Percentiles rank a stretch among this genome's conserved stretches.
Conservation (phyloP, 2,797 vertebrate genomes). For the Coracias cyanogaster region DNA sequence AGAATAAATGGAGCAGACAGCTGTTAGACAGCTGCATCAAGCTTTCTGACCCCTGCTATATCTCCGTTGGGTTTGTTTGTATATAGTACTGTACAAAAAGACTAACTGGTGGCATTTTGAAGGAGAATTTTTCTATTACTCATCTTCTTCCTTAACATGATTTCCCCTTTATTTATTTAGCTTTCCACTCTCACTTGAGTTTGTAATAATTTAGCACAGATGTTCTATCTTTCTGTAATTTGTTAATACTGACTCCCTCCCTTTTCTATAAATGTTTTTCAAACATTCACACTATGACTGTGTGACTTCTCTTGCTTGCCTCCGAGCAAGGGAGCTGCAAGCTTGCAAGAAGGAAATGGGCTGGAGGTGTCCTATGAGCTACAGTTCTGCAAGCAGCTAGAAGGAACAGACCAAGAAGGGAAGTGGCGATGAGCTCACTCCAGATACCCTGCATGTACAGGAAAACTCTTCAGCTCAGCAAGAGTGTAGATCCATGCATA, state of each 20-base stretch:
- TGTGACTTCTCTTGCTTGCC: conserved; percentile 7
- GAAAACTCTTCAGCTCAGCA: neutral
- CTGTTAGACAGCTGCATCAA: conserved; percentile 58
- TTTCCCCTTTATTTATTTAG: conserved; percentile 63
- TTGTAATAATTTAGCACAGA: conserved; percentile 54
- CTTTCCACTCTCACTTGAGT: conserved; percentile 65
- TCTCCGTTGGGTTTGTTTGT: conserved; percentile 55
- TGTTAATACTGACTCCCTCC: conserved; percentile 48
- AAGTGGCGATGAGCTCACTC: neutral
- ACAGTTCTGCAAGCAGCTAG: neutral
- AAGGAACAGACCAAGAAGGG: neutral
- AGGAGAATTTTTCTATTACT: conserved; percentile 51
- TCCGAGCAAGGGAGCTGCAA: neutral
- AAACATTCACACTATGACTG: conserved; percentile 2
- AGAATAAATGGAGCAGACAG: conserved; percentile 33
- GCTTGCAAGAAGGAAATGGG: neutral
- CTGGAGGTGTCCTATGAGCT: neutral
- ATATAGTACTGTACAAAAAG: conserved; percentile 2
- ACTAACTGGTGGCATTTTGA: conserved; percentile 59
- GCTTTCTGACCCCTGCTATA: conserved; percentile 19
- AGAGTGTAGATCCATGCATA: neutral
- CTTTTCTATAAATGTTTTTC: conserved; percentile 55
- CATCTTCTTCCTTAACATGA: conserved; percentile 25
- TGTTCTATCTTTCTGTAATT: conserved; percentile 59
- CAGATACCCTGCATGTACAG: neutral